Conservation (phyloP, 2,113 vertebrate species). For the Barnardius zonarius region DNA sequence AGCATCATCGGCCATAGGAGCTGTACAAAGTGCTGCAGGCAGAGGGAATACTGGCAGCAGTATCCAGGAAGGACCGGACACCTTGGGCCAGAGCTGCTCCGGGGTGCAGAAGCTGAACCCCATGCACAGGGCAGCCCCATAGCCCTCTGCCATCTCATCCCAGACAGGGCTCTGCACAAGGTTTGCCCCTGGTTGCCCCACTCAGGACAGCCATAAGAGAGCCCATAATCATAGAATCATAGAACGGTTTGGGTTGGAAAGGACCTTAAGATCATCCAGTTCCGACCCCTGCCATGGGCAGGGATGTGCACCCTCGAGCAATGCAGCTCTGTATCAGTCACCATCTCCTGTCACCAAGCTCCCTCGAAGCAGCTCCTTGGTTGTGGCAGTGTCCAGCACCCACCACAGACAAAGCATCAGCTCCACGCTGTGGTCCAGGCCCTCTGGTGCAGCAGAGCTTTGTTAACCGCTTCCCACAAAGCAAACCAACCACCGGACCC, state of each 20-base stretch:
- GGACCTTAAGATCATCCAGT: background rate
- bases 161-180: background rate
- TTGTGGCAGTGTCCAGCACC: background rate
- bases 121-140: background rate
- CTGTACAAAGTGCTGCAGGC: background rate
- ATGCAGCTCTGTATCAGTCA: background rate
- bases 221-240: background rate
- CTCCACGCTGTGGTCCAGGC: background rate
- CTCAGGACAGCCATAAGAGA: too few relatives aligned
- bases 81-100: background rate
- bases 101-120: background rate
- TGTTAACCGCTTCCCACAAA: background rate
- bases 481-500: background rate
- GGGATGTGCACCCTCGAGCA: background rate
- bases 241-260: background rate
- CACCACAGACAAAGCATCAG: background rate
- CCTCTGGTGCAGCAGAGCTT: background rate
- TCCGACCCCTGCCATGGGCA: background rate
- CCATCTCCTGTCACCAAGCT: background rate
- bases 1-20: background rate
- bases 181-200: background rate
- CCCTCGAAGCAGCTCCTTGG: background rate
- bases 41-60: background rate
- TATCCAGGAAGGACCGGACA: background rate
- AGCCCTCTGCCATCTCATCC: background rate